Evolutionary conservation across 1,140 invertebrate genomes (phyloP), one percentile per base, ranked within the genome.

Genomic region (Diabrotica undecimpunctata): DNA sequence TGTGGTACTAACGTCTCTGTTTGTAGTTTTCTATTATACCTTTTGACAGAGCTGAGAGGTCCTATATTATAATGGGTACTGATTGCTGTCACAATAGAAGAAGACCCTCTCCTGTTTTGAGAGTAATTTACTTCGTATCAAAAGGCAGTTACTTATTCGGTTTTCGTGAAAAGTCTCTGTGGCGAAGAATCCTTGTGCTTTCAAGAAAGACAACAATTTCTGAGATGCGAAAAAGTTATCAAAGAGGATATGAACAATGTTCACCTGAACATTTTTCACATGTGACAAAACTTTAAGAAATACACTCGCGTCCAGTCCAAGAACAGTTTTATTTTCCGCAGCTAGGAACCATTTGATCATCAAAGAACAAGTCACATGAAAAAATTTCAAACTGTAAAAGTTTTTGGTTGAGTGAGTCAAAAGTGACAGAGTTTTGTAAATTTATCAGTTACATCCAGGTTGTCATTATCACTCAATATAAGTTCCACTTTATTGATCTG

Each of bases 371-470:
- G 53, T 54, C 25, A 35, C 11, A 6, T 54, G 53, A 54, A 54
- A 54, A 54, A 54, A 11, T 54, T 13, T 13, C 7, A 54, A 54
- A 54, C 53, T 14, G 53, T 54, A 54, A 11, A 13, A 54, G 10
- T 54, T 4, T 54, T 9, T 14, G 12, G 10, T 35, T 14, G 12
- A 14, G 53, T 54, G 6, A 46, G 39, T 46, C 10, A 54, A 54
- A 35, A 54, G 25, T 7, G 36, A 37, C 54, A 36, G 54, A 54
- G 60, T 38, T 52, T 60, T 54, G 7, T 46, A 0, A 46, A 46
- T 46, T 46, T 46, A 0, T 46, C 11, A 46, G 39, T 46, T 41
- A 41, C 39, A 41, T 41, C 39, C 7, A 41, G 39, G 39, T 41
- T 41, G 39, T 41, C 39, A 41, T 41, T 41, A 41, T 41, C 39